phyloP scores from a whole-genome alignment of 2,888 invertebrate species.

The Sesamia inferens region DNA sequence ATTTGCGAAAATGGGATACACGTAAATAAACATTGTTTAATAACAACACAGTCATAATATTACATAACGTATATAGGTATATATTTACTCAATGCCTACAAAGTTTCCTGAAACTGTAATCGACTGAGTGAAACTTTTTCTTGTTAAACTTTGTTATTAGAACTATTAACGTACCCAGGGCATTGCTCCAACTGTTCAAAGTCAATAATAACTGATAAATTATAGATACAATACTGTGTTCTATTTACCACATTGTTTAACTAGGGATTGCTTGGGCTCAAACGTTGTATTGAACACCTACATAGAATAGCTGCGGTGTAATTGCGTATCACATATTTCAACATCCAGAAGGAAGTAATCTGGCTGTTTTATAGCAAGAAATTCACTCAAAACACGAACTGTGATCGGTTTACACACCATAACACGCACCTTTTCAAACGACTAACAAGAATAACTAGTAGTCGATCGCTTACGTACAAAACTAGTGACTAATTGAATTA shows the following conservation, averaged over 20 bases:
- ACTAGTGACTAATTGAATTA: conserved; percentile 74
- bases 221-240: conserved; percentile 4
- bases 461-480: conserved; percentile 66
- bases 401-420: conserved; percentile 22
- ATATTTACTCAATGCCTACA: conserved; percentile 9
- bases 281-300: not conserved
- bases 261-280: not conserved
- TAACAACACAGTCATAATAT: conserved; percentile 7
- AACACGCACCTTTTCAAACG: conserved; percentile 52
- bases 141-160: conserved; percentile 50
- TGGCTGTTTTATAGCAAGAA: too few relatives aligned
- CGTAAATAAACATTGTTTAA: too few relatives aligned
- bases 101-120: conserved; percentile 45
- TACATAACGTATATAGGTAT: conserved; percentile 15
- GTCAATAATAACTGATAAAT: conserved; percentile 30
- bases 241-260: not conserved
- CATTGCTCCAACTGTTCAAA: conserved; percentile 3
- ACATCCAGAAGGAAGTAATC: not conserved
- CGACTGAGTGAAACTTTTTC: conserved; percentile 31
- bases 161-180: conserved; percentile 43
- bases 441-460: conserved; percentile 55
- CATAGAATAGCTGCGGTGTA: not conserved
- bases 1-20: too few relatives aligned
- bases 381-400: not conserved
- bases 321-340: too few relatives aligned